phyloP scores from a whole-genome alignment of 2,888 invertebrate genomes.

The Rhagophthalmus giganteus region DNA sequence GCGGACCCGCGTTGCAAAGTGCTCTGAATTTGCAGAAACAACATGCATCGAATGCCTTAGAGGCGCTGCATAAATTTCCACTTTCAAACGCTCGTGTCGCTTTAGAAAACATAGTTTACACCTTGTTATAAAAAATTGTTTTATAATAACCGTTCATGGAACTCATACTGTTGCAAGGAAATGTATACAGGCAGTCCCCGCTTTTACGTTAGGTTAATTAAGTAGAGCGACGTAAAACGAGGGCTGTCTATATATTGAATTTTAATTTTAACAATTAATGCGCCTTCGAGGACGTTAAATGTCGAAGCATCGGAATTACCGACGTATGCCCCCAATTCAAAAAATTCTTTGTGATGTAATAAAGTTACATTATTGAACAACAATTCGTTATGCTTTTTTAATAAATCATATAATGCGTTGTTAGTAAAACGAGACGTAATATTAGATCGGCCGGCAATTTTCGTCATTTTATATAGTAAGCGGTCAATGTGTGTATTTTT shows the following conservation, averaged over 20 bases:
- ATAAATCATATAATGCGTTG: too few species aligned
- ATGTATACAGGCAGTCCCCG: neutral
- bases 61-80: conserved; percentile 74
- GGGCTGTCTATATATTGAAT: neutral
- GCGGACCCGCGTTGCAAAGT: conserved; percentile 71
- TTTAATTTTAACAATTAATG: too few species aligned
- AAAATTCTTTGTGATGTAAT: too few species aligned
- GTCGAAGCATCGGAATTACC: too few species aligned
- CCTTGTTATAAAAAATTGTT: conserved; percentile 7
- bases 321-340: too few species aligned
- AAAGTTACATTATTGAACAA: too few species aligned
- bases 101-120: conserved; percentile 75
- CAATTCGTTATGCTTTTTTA: too few species aligned
- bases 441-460: too few species aligned
- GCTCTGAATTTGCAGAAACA: conserved; percentile 74
- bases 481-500: too few species aligned
- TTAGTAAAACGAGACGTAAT: too few species aligned
- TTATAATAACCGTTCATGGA: neutral
- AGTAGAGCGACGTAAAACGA: neutral
- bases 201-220: neutral
- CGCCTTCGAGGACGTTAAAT: too few species aligned
- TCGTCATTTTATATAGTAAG: too few species aligned
- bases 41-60: conserved; percentile 74
- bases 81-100: conserved; percentile 83
- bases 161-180: neutral